A percentile compares a stretch with the other conserved stretches of the same genome.
These are phyloP conservation scores for Euura lappo DNA, from an alignment of 1,140 invertebrate species.

Conservation along the genomic window DNA sequence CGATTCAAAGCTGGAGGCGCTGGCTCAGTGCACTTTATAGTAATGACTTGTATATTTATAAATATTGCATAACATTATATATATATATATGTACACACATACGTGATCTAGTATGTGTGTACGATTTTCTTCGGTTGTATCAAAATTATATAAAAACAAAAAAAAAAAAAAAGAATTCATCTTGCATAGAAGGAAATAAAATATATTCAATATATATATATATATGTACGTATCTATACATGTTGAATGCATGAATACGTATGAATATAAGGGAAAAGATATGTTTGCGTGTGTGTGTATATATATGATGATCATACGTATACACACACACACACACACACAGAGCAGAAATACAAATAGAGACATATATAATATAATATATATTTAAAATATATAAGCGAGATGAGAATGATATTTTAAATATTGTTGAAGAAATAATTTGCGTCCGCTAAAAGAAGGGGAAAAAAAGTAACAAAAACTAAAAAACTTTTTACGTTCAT, in stretches of 20 bases:
- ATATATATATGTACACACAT: conserved; percentile 26
- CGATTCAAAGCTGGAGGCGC: conserved; percentile 40
- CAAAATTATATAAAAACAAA: background rate
- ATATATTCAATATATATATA: conserved; percentile 39
- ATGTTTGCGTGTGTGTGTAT: conserved; percentile 23
- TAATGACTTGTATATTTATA: conserved; percentile 59
- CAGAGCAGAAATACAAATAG: background rate
- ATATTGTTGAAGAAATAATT: conserved; percentile 54
- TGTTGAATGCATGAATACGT: conserved; percentile 24
- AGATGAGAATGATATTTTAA: conserved; percentile 41
- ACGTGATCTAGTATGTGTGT: conserved; percentile 15
- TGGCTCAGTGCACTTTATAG: conserved; percentile 49
- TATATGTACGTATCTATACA: conserved; percentile 32
- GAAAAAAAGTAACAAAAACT: conserved; percentile 23
- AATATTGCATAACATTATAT: conserved; percentile 51
- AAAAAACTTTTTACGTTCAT: conserved; percentile 41
- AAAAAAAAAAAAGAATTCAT: no score
- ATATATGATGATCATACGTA: conserved; percentile 8
- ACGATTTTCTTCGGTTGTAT: conserved; percentile 5
- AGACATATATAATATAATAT: conserved; percentile 25
- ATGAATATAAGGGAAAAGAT: conserved; percentile 22
- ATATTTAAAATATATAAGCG: conserved; percentile 21
- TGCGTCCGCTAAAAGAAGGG: conserved; percentile 44
- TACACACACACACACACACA: background rate
- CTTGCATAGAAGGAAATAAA: conserved; percentile 42